Conservation (phyloP, 2,888 invertebrate species). For the Elaeidobius kamerunicus region DNA sequence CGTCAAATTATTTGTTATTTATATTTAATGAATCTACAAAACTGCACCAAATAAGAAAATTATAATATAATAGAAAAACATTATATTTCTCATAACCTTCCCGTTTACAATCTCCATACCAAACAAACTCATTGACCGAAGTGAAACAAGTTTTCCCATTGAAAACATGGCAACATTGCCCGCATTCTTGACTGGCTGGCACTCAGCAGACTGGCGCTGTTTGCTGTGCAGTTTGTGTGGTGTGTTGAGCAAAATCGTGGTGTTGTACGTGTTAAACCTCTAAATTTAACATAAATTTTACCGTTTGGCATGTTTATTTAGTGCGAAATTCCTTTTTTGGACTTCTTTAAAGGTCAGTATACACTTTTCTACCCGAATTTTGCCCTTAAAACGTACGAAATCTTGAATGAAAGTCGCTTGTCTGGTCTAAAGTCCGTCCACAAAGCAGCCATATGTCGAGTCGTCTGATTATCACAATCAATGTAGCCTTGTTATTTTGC, state of each 20-base stretch:
- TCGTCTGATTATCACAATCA: too few relatives aligned
- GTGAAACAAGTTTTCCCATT: conserved; percentile 25
- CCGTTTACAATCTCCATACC: too few relatives aligned
- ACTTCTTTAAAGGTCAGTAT: conserved; percentile 26
- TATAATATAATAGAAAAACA: too few relatives aligned
- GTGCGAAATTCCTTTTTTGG: conserved; percentile 15
- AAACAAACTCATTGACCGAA: too few relatives aligned
- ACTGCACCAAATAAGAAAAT: too few relatives aligned
- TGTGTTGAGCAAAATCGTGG: neutral
- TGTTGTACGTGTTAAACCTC: conserved; percentile 20
- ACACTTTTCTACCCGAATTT: too few relatives aligned
- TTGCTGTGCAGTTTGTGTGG: conserved; percentile 19
- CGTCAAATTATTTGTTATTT: too few relatives aligned
- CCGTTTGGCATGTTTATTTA: conserved; percentile 15
- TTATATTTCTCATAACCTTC: too few relatives aligned
- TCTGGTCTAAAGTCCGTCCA: too few relatives aligned
- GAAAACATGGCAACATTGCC: conserved; percentile 24
- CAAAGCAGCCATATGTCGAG: conserved; percentile 29
- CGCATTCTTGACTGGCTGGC: conserved; percentile 25
- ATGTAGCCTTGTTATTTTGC: conserved; percentile 23
- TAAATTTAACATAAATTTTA: conserved; percentile 19
- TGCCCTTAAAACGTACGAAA: too few relatives aligned
- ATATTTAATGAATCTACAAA: too few relatives aligned
- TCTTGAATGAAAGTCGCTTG: too few relatives aligned
- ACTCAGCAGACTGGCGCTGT: conserved; percentile 25